Evolutionary conservation across 2,888 invertebrate species (phyloP).

Genomic region (Caenorhabditis becei): DNA sequence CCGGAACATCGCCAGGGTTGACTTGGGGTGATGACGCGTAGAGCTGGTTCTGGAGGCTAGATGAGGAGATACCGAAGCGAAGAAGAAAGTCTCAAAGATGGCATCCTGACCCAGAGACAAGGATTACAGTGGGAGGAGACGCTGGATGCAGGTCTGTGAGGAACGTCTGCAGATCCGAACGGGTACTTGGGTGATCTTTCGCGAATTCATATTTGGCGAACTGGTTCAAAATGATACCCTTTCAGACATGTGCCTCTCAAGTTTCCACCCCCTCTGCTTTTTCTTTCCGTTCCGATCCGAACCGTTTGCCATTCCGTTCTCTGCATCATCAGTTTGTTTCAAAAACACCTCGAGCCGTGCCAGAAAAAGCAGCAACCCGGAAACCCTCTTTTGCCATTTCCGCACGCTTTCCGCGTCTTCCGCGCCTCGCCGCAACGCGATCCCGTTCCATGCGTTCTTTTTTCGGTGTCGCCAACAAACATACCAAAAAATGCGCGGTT

Average conservation of each 20-base stretch:
- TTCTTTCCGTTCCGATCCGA: neutral
- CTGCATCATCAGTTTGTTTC: conserved; percentile 24
- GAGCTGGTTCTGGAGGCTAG: conserved; percentile 11
- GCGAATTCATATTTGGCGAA: neutral
- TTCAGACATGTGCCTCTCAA: neutral
- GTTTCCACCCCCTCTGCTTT: neutral
- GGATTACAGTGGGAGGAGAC: neutral
- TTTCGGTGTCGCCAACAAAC: conserved; percentile 33
- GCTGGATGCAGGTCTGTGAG: neutral
- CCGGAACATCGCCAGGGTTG: conserved; percentile 43
- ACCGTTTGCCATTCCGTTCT: conserved; percentile 8
- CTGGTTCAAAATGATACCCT: neutral
- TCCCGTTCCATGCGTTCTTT: conserved; percentile 55
- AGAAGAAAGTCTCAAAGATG: conserved; percentile 24
- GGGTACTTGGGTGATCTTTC: neutral
- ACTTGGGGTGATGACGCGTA: conserved; percentile 22
- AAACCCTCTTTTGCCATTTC: conserved; percentile 24
- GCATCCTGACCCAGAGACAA: conserved; percentile 2
- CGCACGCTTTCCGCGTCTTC: conserved; percentile 18
- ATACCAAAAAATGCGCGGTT: conserved; percentile 24
- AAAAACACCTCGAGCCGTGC: conserved; percentile 3
- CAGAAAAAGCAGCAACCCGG: conserved; percentile 22
- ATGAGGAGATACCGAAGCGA: conserved; percentile 3
- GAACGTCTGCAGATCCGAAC: neutral
- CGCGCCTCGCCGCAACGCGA: conserved; percentile 10